A percentile compares a stretch with the other conserved stretches of the same genome.
Conservation (phyloP, 2,797 vertebrate genomes). For the Sebastes nivosus region DNA sequence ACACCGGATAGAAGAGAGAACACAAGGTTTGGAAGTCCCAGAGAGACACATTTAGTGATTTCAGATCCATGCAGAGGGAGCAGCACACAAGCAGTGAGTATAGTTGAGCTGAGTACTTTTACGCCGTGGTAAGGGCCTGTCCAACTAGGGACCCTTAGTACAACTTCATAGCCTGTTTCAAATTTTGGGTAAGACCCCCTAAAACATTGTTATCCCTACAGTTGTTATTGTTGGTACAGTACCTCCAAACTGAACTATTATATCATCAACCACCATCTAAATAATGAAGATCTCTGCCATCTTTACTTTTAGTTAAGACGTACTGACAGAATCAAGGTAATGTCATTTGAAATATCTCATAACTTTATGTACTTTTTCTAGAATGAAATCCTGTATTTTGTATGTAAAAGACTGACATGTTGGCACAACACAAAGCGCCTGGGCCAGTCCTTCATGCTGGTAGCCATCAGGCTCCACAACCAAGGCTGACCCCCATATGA, state of each 20-base stretch:
- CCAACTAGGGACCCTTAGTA: not conserved
- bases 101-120: not conserved
- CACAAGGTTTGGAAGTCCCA: not conserved
- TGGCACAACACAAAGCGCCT: too few species aligned
- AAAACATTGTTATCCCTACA: not conserved
- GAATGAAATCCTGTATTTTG: not conserved
- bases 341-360: not conserved
- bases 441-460: too few species aligned
- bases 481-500: too few species aligned
- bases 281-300: not conserved
- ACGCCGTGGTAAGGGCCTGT: accelerated
- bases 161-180: not conserved
- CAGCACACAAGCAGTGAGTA: not conserved
- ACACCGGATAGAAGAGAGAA: accelerated
- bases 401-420: not conserved
- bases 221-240: not conserved
- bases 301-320: not conserved
- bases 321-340: not conserved
- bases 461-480: too few species aligned
- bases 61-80: not conserved
- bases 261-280: accelerated
- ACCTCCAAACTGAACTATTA: accelerated
- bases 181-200: not conserved
- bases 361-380: not conserved
- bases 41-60: not conserved